Evolutionary conservation across 2,113 vertebrate genomes (phyloP).

Genomic region (mouse (Mus musculus)): GRCm39 chr4:150701001-150701500

Average conservation of each 20-base stretch:
- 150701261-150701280: conserved; percentile 93
- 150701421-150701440: conserved; percentile 95
- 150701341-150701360: conserved; percentile 96
- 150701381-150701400: conserved; percentile 99
- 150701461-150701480: conserved; percentile 97
- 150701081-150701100: not conserved
- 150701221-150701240: conserved; percentile 94
- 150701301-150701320: conserved; percentile 96
- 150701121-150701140: accelerated
- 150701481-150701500: conserved; percentile 95
- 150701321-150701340: conserved; percentile 98
- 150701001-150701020: not conserved
- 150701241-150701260: conserved; percentile 92
- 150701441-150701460: conserved; percentile 98
- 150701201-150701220: conserved; percentile 90
- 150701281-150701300: conserved; percentile 93
- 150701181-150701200: not conserved
- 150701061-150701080: not conserved
- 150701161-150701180: too few relatives aligned
- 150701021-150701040: too few relatives aligned
- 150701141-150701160: too few relatives aligned
- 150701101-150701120: accelerated
- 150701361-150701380: conserved; percentile 98
- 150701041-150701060: accelerated
- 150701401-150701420: conserved; percentile 99